Percentiles rank a stretch among this genome's conserved stretches.
These are phyloP conservation scores for Cheilosia soror DNA, from an alignment of 2,888 invertebrate genomes.

Conservation along the genomic window DNA sequence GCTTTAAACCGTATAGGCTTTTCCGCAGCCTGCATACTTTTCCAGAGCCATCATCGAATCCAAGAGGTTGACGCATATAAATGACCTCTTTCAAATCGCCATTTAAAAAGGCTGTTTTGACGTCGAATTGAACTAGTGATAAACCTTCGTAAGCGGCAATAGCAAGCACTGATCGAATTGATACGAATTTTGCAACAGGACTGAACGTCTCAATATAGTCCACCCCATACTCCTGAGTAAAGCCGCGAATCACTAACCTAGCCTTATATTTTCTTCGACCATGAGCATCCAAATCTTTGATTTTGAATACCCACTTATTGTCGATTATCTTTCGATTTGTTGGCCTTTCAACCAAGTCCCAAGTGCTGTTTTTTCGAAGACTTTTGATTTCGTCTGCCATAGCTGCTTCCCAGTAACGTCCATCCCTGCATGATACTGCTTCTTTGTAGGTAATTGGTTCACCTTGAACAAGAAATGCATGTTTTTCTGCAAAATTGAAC, in stretches of 20 bases:
- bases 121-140: slow-evolving; percentile 55
- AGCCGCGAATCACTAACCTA: slow-evolving; percentile 78
- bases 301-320: slow-evolving; percentile 77
- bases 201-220: slow-evolving; percentile 79
- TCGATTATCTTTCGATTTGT: slow-evolving; percentile 71
- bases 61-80: slow-evolving; percentile 66
- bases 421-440: slow-evolving; percentile 61
- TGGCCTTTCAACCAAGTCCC: slow-evolving; percentile 62
- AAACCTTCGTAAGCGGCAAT: slow-evolving; percentile 56
- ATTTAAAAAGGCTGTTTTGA: slow-evolving; percentile 70
- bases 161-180: slow-evolving; percentile 75
- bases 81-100: slow-evolving; percentile 54
- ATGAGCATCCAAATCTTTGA: slow-evolving; percentile 68
- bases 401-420: slow-evolving; percentile 68
- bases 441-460: slow-evolving; percentile 69
- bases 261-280: slow-evolving; percentile 77
- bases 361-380: slow-evolving; percentile 69
- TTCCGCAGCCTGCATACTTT: slow-evolving; percentile 75
- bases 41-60: slow-evolving; percentile 71
- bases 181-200: slow-evolving; percentile 77
- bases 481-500: slow-evolving; percentile 18
- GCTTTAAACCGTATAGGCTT: slow-evolving; percentile 76
- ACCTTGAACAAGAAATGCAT: slow-evolving; percentile 42
- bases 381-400: slow-evolving; percentile 73
- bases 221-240: slow-evolving; percentile 77